Evolutionary conservation across 2,113 vertebrate species (phyloP), one percentile per base, ranked within the genome.

Genomic region (Gallinago media): DNA sequence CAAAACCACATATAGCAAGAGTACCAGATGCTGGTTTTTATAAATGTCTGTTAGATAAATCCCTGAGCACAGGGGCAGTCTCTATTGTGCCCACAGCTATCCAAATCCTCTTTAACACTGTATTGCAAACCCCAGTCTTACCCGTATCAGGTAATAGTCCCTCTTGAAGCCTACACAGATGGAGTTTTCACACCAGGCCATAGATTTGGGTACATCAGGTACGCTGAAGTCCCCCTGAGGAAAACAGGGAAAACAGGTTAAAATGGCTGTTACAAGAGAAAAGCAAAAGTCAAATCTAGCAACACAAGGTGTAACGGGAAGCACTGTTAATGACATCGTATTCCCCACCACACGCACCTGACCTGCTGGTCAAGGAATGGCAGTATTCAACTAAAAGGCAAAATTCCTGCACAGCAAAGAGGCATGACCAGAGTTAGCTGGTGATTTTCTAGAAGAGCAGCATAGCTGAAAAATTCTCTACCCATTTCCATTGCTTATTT

Each of bases 81-180:
- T 67, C n/a, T 11, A 26, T 1, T 78, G 34, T 6, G 3, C 5
- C 72, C 50, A 42, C 27, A 55, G 18, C 36, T 54, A 58, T 9
- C 12, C 38, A 63, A 11, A 70, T 15, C 18, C 20, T 72, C 36
- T 71, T 29, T 54, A 71, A 74, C 23, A 52, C 20, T 12, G 17
- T 44, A 18, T 72, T 49, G 40, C 52, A 75, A 79, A 68, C 27
- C 15, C 23, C 26, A 13, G 2, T 73, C 98, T 95, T 98, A 99
- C 99, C 98, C 99, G 97, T 93, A 99, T 99, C 67, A 99, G 97
- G 96, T 99, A 99, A 98, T 99, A 99, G 97, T 99, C 99, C 86
- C 99, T 98, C 96, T 99, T 99, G 97, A 99, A 99, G 54, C 99
- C 99, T 38, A 99, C 99, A 95, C 99, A 99, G 89, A 99, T 99